Conservation (phyloP, 2,113 vertebrate genomes). For the Neogobius melanostomus region DNA sequence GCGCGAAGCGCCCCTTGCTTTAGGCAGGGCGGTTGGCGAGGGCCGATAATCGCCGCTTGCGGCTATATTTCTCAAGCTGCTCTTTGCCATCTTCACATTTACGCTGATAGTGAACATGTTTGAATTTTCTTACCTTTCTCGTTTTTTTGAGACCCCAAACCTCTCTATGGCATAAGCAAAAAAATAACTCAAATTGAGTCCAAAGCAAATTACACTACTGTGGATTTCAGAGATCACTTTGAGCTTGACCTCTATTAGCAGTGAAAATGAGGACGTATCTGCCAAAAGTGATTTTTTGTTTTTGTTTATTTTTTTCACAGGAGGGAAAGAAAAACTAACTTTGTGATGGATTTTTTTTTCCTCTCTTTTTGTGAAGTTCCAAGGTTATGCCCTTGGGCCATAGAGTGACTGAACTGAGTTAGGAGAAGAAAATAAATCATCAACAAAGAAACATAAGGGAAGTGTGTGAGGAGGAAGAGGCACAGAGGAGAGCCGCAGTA, state of each 20-base stretch:
- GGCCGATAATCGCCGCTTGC: too few relatives aligned
- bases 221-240: background rate
- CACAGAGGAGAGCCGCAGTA: constrained; percentile 50
- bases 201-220: background rate
- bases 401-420: constrained; percentile 39
- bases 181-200: background rate
- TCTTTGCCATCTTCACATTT: too few relatives aligned
- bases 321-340: constrained; percentile 39
- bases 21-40: too few relatives aligned
- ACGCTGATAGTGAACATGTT: too few relatives aligned
- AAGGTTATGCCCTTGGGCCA: constrained; percentile 56
- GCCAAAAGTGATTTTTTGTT: constrained; percentile 3
- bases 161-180: background rate
- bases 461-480: constrained; percentile 27
- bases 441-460: constrained; percentile 41
- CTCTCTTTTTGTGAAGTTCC: constrained; percentile 29
- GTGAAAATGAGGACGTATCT: background rate
- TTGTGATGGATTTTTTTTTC: constrained; percentile 29
- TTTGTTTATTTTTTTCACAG: too few relatives aligned
- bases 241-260: background rate
- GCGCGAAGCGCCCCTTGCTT: too few relatives aligned
- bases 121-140: too few relatives aligned
- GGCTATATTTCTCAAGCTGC: too few relatives aligned
- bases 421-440: constrained; percentile 16
- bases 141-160: background rate